These are phyloP conservation scores for Heliconius eleuchia DNA, from an alignment of 1,140 invertebrate species.

Conservation along the genomic window DNA sequence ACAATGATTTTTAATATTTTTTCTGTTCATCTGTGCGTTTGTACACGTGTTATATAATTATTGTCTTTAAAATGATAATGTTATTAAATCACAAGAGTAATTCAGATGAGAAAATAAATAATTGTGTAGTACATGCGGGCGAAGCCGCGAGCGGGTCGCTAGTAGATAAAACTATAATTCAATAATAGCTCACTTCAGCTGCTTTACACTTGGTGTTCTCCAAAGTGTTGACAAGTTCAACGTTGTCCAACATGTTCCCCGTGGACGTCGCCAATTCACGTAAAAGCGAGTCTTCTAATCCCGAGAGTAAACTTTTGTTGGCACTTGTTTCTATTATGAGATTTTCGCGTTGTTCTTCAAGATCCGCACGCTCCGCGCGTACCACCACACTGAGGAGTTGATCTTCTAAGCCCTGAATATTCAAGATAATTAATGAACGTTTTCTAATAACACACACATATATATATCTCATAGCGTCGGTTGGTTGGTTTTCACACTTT, in stretches of 20 bases:
- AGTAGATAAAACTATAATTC: not conserved
- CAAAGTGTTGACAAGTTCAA: constrained; percentile 91
- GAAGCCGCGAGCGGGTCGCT: not conserved
- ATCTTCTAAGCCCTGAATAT: constrained; percentile 88
- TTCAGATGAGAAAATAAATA: too few relatives aligned
- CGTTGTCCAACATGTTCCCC: constrained; percentile 95
- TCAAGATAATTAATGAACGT: too few relatives aligned
- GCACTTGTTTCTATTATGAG: constrained; percentile 92
- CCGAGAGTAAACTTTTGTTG: constrained; percentile 91
- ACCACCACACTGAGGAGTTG: constrained; percentile 94
- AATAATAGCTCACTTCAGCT: constrained; percentile 82
- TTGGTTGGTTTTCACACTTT: too few relatives aligned
- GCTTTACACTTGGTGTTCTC: constrained; percentile 94
- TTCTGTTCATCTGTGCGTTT: too few relatives aligned
- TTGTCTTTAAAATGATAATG: too few relatives aligned
- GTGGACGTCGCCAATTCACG: constrained; percentile 90
- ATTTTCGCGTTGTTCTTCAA: constrained; percentile 92
- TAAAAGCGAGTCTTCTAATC: constrained; percentile 91
- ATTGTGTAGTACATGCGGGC: too few relatives aligned
- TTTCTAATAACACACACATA: not conserved
- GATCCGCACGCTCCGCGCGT: constrained; percentile 89
- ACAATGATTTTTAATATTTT: too few relatives aligned
- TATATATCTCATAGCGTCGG: too few relatives aligned
- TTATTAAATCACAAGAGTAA: too few relatives aligned
- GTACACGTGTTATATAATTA: too few relatives aligned